Percentiles rank a stretch among this genome's conserved stretches.
Evolutionary conservation across 2,113 vertebrate genomes (phyloP).

Genomic region (Anseranas semipalmata): DNA sequence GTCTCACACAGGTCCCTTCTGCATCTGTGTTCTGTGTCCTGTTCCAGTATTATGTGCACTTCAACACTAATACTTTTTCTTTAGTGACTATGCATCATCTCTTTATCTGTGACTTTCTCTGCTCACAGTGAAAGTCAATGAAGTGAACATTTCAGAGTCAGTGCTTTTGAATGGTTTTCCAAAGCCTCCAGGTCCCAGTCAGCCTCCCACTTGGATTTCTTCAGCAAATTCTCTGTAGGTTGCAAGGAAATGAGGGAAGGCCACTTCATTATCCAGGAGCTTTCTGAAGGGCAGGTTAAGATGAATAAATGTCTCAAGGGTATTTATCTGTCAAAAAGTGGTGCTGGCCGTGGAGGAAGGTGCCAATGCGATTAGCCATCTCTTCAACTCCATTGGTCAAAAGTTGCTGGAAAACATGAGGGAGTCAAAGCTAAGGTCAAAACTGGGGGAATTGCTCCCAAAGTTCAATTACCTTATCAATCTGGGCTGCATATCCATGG

Average conservation of each 20-base stretch:
- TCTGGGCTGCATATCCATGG: neutral
- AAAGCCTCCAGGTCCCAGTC: neutral
- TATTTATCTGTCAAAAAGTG: fast-evolving
- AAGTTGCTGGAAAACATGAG: neutral
- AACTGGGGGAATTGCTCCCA: neutral
- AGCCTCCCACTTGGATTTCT: neutral
- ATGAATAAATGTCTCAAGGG: neutral
- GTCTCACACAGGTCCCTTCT: neutral
- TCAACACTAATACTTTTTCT: neutral
- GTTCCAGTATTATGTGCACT: neutral
- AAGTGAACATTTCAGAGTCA: neutral
- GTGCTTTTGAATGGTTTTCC: neutral
- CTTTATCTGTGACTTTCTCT: neutral
- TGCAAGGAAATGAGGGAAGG: neutral
- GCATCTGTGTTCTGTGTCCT: no score
- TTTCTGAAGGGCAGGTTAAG: neutral
- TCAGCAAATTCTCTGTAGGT: neutral
- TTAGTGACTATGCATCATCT: neutral
- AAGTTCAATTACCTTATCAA: neutral
- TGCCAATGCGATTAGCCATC: neutral
- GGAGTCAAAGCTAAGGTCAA: neutral
- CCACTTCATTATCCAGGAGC: neutral
- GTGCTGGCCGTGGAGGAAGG: neutral
- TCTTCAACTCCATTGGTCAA: neutral
- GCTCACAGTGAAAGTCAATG: neutral